These are phyloP conservation scores for Larimichthys crocea DNA, from an alignment of 2,113 vertebrate genomes.

Conservation along the genomic window DNA sequence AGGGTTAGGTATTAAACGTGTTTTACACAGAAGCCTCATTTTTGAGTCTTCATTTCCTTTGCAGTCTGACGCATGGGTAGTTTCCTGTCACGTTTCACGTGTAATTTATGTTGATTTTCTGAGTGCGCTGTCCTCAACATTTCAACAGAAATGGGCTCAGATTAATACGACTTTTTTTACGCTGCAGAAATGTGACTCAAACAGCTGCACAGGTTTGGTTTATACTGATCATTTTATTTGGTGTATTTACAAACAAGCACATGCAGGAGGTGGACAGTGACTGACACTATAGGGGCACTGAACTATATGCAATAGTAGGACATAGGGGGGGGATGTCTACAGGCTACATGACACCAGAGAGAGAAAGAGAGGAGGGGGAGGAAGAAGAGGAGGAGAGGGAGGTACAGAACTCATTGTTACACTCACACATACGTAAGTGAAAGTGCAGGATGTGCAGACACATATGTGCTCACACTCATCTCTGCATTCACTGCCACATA, in stretches of 20 bases:
- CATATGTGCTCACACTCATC: slow-evolving; percentile 56
- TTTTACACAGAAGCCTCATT: neutral
- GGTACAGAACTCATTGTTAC: slow-evolving; percentile 67
- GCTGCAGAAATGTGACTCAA: slow-evolving; percentile 2
- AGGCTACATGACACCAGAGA: slow-evolving; percentile 81
- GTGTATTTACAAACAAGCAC: slow-evolving; percentile 89
- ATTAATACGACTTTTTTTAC: neutral
- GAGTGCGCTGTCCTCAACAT: neutral
- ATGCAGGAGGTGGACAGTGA: slow-evolving; percentile 84
- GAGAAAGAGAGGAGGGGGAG: slow-evolving; percentile 37
- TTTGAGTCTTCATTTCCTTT: slow-evolving; percentile 17
- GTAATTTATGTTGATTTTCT: neutral
- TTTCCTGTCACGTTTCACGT: slow-evolving; percentile 28
- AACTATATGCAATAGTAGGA: slow-evolving; percentile 75
- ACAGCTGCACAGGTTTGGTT: slow-evolving; percentile 51
- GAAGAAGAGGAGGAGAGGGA: slow-evolving; percentile 10
- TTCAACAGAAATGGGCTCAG: neutral
- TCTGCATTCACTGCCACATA: slow-evolving; percentile 60
- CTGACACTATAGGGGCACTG: slow-evolving; percentile 77
- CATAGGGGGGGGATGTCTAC: slow-evolving; percentile 68
- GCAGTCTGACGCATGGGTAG: slow-evolving; percentile 6
- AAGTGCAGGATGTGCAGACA: slow-evolving; percentile 71
- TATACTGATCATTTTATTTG: slow-evolving; percentile 82
- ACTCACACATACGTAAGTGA: slow-evolving; percentile 58
- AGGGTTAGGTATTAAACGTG: neutral